Conservation (phyloP, 2,888 invertebrate species). For the Amiota communis region DNA sequence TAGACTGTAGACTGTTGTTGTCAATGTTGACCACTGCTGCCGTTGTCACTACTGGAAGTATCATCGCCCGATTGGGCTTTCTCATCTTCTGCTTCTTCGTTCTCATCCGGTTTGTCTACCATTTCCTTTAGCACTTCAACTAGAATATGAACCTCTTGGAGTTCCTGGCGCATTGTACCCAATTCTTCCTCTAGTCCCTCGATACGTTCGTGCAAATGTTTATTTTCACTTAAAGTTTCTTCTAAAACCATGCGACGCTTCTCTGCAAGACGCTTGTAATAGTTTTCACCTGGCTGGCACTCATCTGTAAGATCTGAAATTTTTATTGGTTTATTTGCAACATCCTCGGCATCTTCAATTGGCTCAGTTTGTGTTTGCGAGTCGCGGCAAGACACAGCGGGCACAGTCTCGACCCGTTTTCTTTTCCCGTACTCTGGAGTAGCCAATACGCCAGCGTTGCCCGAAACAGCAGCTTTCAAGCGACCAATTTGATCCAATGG, state of each 20-base stretch:
- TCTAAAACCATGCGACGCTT: conserved; percentile 82
- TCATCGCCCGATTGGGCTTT: not conserved
- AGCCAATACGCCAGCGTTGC: conserved; percentile 45
- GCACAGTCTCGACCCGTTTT: conserved; percentile 65
- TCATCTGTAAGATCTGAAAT: conserved; percentile 82
- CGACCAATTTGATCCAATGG: conserved; percentile 74
- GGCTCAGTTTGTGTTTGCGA: conserved; percentile 73
- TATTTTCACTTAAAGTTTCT: conserved; percentile 83
- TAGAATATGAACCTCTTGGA: conserved; percentile 82
- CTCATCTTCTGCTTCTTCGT: conserved; percentile 23
- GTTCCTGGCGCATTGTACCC: conserved; percentile 80
- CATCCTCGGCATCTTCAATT: conserved; percentile 60
- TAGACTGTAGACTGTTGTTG: too few relatives aligned
- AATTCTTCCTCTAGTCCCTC: conserved; percentile 76
- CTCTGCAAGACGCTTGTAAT: conserved; percentile 85
- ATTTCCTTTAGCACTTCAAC: conserved; percentile 85
- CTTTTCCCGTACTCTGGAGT: conserved; percentile 72
- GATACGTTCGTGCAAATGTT: conserved; percentile 75
- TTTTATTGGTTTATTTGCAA: conserved; percentile 73
- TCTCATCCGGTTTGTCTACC: conserved; percentile 75
- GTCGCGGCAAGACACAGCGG: conserved; percentile 32
- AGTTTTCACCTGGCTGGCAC: conserved; percentile 81
- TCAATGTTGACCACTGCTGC: too few relatives aligned
- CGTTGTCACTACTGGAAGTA: too few relatives aligned
- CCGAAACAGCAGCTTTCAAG: conserved; percentile 71